Evolutionary conservation across 2,797 vertebrate genomes (phyloP).

Genomic region (Gephyroberyx darwinii): DNA sequence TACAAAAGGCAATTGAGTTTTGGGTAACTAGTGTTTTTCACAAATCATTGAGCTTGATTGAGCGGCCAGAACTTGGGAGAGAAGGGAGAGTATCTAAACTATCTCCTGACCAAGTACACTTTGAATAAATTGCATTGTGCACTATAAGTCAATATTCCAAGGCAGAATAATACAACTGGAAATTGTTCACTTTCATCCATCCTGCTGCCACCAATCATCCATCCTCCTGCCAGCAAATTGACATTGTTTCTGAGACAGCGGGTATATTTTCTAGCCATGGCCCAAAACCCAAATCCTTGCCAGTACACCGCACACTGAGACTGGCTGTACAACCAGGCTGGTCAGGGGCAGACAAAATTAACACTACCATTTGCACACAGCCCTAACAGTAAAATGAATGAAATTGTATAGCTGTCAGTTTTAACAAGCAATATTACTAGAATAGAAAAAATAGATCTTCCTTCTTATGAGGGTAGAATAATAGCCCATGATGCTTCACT

Average conservation of each 20-base stretch:
- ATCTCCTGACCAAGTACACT: conserved; percentile 51
- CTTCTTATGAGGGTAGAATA: neutral
- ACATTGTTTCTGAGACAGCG: conserved; percentile 72
- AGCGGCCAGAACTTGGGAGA: conserved; percentile 32
- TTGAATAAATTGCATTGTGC: conserved; percentile 62
- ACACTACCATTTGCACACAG: neutral
- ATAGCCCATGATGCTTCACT: neutral
- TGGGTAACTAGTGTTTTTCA: conserved; percentile 30
- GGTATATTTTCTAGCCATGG: conserved; percentile 70
- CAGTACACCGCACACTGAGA: conserved; percentile 55
- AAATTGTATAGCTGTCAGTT: neutral
- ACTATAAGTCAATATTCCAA: conserved; percentile 67
- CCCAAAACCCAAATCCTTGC: conserved; percentile 51
- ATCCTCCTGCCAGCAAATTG: conserved; percentile 68
- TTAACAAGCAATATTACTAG: neutral
- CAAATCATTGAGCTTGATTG: conserved; percentile 50
- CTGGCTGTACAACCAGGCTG: conserved; percentile 28
- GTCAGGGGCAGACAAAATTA: conserved; percentile 7
- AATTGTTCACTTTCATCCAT: conserved; percentile 72
- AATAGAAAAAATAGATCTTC: neutral
- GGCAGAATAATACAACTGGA: conserved; percentile 59
- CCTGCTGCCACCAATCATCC: conserved; percentile 71
- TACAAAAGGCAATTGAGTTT: conserved; percentile 30
- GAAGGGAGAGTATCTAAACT: conserved; percentile 21
- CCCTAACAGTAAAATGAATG: conserved; percentile 12